phyloP scores from a whole-genome alignment of 2,888 invertebrate genomes.

The Notocelia uddmanniana region DNA sequence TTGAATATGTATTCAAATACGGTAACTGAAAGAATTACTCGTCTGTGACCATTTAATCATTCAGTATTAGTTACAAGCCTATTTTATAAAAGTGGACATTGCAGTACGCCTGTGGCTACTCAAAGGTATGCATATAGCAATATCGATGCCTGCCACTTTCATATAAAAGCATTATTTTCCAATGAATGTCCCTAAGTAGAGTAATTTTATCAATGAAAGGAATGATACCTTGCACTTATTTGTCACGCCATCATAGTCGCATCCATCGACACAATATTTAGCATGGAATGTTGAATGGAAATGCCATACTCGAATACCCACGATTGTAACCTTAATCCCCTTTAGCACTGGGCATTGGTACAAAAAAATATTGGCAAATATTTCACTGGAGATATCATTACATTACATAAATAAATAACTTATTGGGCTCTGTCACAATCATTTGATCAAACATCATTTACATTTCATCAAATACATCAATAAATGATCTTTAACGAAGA shows the following conservation, averaged over 20 bases:
- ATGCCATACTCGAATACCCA: constrained; percentile 46
- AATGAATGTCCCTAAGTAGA: constrained; percentile 39
- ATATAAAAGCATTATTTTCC: constrained; percentile 29
- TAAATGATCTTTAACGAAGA: background rate
- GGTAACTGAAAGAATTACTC: no score
- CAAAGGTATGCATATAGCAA: no score
- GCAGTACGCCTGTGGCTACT: no score
- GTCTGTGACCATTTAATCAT: no score
- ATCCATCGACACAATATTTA: constrained; percentile 63
- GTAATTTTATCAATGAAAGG: constrained; percentile 46
- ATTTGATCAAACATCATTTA: constrained; percentile 30
- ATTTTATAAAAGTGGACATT: no score
- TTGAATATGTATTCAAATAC: no score
- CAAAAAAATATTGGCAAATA: constrained; percentile 19
- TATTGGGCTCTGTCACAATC: background rate
- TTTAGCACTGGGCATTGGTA: constrained; percentile 33
- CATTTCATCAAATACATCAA: constrained; percentile 28
- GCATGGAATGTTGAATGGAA: constrained; percentile 79
- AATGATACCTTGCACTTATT: constrained; percentile 72
- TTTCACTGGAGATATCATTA: background rate
- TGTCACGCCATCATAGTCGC: constrained; percentile 63
- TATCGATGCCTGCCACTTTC: no score
- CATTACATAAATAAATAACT: background rate
- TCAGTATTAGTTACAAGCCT: no score
- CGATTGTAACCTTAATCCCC: constrained; percentile 21